Evolutionary conservation across 2,888 invertebrate genomes (phyloP), one percentile per base, ranked within the genome.

Genomic region (Lithosia quadra): DNA sequence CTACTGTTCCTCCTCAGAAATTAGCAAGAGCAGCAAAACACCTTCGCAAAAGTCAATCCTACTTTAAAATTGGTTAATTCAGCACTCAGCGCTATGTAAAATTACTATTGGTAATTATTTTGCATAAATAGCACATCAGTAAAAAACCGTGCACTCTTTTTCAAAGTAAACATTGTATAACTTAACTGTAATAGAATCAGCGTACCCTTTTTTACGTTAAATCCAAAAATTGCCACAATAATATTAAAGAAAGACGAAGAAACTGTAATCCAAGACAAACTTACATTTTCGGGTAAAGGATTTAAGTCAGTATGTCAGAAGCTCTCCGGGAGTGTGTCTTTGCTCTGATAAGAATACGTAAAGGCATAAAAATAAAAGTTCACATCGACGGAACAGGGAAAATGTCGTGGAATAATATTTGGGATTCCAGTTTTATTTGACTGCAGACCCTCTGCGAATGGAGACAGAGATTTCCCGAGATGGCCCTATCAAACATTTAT

Each of bases 401-500:
- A 94, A 94, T 90, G 93, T 91, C 92, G 88, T 86, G 87, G 93
- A 93, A 95, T 95, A 94, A 94, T 95, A 94, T 94, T 94, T 93
- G 93, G 93, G 94, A 94, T 92, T 91, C 90, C 88, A 89, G 92
- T 94, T 95, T 95, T 94, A 95, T 95, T 95, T 95, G 94, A 94
- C 88, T 91, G 92, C 91, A 89, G 94, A 94, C 94, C 94, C 94
- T 95, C 90, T 89, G 86, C 89, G 92, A 93, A 93, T 93, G 93
- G 92, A 93, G 94, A 92, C 93, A 91, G 92, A 94, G 94, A 94
- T 94, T 94, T 94, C 91, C 92, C 94, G 94, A 91, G 94, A 95
- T 94, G 92, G 93, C 90, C 92, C 94, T 93, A 94, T 95, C 94
- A 94, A 94, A 95, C 93, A 94, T 95, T 95, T 95, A 94, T 94